Conservation (phyloP, 2,113 vertebrate species). For the Bos javanicus region DNA sequence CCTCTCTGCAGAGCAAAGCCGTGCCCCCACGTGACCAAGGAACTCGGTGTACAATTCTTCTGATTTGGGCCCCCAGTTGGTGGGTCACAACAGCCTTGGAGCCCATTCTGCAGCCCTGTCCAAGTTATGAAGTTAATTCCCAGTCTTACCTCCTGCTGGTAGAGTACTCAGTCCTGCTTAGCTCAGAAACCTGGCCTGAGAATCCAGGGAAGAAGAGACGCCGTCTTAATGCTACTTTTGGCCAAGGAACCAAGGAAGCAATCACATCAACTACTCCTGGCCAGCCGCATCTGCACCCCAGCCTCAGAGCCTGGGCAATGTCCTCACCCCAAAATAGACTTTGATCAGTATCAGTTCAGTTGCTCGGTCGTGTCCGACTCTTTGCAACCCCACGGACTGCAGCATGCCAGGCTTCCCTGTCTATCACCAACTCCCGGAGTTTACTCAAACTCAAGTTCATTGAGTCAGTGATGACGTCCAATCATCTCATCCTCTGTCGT, state of each 20-base stretch:
- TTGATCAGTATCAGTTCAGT: no score
- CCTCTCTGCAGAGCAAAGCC: not conserved
- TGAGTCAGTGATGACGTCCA: no score
- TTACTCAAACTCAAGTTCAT: no score
- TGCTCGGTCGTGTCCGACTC: no score
- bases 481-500: no score
- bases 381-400: no score
- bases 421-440: no score
- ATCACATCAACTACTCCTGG: not conserved
- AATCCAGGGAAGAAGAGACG: not conserved
- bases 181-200: not conserved
- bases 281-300: not conserved
- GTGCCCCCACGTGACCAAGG: accelerated
- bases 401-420: no score
- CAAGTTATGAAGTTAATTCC: not conserved
- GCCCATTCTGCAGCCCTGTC: not conserved
- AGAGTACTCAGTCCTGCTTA: not conserved
- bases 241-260: not conserved
- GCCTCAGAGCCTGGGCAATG: not conserved
- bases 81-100: not conserved
- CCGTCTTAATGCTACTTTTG: not conserved
- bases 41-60: not conserved
- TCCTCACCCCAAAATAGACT: not conserved
- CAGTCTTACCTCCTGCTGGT: not conserved
- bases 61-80: not conserved